A percentile compares a stretch with the other conserved stretches of the same genome.
Conservation (phyloP, 2,888 invertebrate genomes). For the Stegana nigrithorax region DNA sequence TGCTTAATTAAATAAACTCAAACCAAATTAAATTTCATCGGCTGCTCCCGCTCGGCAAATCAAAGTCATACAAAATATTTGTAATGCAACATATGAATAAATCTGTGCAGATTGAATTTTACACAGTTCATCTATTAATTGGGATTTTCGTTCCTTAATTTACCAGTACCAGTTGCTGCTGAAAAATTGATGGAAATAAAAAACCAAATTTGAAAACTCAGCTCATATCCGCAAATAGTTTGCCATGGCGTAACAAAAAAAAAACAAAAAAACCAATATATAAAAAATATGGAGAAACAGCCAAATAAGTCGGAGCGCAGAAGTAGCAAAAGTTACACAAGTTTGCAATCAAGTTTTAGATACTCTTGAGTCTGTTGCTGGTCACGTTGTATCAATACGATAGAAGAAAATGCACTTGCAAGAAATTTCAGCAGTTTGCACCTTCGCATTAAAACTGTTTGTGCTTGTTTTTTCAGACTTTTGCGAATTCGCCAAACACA, state of each 20-base stretch:
- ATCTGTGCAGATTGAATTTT: no score
- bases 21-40: not conserved
- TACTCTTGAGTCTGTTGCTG: constrained; percentile 35
- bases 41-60: not conserved
- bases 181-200: no score
- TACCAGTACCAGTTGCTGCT: no score
- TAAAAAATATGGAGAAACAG: no score
- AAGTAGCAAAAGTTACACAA: not conserved
- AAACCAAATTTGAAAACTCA: not conserved
- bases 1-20: no score
- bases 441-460: not conserved
- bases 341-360: constrained; percentile 28
- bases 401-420: constrained; percentile 29
- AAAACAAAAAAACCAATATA: constrained; percentile 20
- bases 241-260: constrained; percentile 39
- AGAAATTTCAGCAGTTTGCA: not conserved
- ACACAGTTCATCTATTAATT: not conserved
- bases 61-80: not conserved
- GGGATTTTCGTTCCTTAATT: not conserved
- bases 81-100: not conserved
- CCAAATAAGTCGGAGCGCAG: constrained; percentile 10
- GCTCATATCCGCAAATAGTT: constrained; percentile 37
- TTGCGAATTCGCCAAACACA: no score
- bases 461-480: not conserved
- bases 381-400: constrained; percentile 59